phyloP scores from a whole-genome alignment of 2,797 vertebrate species.

The Paramormyrops hopkinsi region DNA sequence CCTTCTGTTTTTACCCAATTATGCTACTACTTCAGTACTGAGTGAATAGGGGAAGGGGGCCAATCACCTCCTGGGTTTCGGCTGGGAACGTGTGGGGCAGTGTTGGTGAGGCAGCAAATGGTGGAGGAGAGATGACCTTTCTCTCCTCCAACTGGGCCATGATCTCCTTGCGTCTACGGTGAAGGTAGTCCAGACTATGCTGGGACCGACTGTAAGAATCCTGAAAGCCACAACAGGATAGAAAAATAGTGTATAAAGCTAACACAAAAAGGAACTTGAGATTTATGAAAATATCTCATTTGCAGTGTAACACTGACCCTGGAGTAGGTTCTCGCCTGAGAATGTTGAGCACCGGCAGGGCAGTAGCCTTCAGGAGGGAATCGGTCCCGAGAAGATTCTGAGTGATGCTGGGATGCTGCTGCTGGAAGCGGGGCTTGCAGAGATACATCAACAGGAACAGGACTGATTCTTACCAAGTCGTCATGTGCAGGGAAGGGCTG shows the following conservation, averaged over 20 bases:
- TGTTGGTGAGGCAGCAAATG: slow-evolving; percentile 89
- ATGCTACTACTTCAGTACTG: not conserved
- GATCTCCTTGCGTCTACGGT: slow-evolving; percentile 88
- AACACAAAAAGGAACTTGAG: not conserved
- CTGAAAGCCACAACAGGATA: slow-evolving; percentile 38
- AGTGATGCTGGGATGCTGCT: slow-evolving; percentile 73
- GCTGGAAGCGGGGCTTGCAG: slow-evolving; percentile 58
- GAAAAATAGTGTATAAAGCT: not conserved
- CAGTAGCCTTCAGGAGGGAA: slow-evolving; percentile 85
- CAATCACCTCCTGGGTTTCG: slow-evolving; percentile 74
- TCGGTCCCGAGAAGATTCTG: slow-evolving; percentile 76
- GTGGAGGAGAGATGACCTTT: slow-evolving; percentile 92
- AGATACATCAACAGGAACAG: slow-evolving; percentile 77
- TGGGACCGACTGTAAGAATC: slow-evolving; percentile 70
- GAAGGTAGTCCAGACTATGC: slow-evolving; percentile 87
- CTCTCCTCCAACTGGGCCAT: slow-evolving; percentile 93
- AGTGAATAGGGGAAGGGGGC: not conserved
- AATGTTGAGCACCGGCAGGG: slow-evolving; percentile 68
- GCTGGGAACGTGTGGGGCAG: slow-evolving; percentile 79
- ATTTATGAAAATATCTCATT: not conserved
- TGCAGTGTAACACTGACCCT: slow-evolving; percentile 61
- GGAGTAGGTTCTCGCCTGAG: slow-evolving; percentile 75
- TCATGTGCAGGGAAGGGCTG: slow-evolving; percentile 78
- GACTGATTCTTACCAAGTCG: slow-evolving; percentile 80
- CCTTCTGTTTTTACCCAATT: not conserved